Evolutionary conservation across 1,140 invertebrate species (phyloP).

Genomic region (Rhizoglyphus robini): DNA sequence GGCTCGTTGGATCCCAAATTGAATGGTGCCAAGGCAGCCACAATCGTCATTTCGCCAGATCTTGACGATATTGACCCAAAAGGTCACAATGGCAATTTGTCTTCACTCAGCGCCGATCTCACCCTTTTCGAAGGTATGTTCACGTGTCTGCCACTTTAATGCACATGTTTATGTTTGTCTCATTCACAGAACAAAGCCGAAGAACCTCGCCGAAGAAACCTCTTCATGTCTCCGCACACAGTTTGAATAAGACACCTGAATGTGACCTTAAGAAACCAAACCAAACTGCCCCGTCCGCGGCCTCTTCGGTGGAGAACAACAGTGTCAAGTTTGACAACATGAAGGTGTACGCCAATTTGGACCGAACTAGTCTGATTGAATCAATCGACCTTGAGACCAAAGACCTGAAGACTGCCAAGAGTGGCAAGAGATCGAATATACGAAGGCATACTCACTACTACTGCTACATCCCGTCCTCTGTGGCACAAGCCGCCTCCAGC

Average conservation of each 20-base stretch:
- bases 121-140: conserved; percentile 11
- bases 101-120: conserved; percentile 11
- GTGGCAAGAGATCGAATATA: background rate
- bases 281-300: background rate
- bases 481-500: background rate
- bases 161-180: background rate
- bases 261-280: background rate
- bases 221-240: background rate
- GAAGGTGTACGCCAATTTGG: conserved; percentile 3
- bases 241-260: background rate
- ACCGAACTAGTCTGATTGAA: background rate
- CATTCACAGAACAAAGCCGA: background rate
- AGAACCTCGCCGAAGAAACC: background rate
- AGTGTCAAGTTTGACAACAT: conserved; percentile 8
- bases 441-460: conserved; percentile 7
- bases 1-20: background rate
- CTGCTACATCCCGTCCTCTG: conserved; percentile 1
- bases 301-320: background rate
- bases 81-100: background rate
- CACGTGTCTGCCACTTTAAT: background rate
- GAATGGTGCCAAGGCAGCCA: background rate
- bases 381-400: background rate
- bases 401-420: background rate
- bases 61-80: background rate
- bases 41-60: conserved; percentile 10